Evolutionary conservation across 2,888 invertebrate genomes (phyloP).

Genomic region (Alsophila aescularia): DNA sequence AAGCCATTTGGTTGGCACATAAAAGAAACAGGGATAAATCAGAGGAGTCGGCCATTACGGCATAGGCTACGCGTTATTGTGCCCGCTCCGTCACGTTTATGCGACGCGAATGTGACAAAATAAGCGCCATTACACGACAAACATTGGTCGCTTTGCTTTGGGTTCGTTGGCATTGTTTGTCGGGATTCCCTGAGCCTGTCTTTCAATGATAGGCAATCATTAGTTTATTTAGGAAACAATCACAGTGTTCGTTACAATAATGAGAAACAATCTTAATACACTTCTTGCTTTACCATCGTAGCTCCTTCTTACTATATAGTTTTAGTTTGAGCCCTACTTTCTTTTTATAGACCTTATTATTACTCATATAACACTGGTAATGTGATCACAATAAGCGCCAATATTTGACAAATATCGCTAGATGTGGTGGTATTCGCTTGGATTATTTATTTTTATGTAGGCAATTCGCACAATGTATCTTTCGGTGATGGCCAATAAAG

Average conservation of each 20-base stretch:
- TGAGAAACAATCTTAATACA: background rate
- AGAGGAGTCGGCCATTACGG: slow-evolving; percentile 75
- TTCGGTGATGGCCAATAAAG: too few relatives aligned
- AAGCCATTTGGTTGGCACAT: slow-evolving; percentile 75
- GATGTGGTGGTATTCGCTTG: too few relatives aligned
- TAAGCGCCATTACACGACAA: slow-evolving; percentile 70
- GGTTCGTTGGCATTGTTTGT: slow-evolving; percentile 42
- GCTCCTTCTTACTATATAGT: background rate
- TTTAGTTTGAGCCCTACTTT: too few relatives aligned
- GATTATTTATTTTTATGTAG: too few relatives aligned
- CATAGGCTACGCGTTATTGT: slow-evolving; percentile 70
- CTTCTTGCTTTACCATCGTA: background rate
- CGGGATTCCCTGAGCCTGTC: slow-evolving; percentile 31
- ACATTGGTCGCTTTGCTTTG: slow-evolving; percentile 54
- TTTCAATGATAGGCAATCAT: slow-evolving; percentile 12
- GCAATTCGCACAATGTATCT: too few relatives aligned
- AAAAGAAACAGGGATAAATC: slow-evolving; percentile 82
- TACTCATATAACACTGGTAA: background rate
- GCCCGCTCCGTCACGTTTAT: slow-evolving; percentile 72
- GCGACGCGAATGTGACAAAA: slow-evolving; percentile 74
- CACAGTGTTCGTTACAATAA: background rate
- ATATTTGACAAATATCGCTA: too few relatives aligned
- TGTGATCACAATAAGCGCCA: too few relatives aligned
- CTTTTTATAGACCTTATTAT: too few relatives aligned
- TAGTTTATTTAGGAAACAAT: background rate